Conservation (phyloP, 2,888 invertebrate genomes). For the Orthonevra nobilis region DNA sequence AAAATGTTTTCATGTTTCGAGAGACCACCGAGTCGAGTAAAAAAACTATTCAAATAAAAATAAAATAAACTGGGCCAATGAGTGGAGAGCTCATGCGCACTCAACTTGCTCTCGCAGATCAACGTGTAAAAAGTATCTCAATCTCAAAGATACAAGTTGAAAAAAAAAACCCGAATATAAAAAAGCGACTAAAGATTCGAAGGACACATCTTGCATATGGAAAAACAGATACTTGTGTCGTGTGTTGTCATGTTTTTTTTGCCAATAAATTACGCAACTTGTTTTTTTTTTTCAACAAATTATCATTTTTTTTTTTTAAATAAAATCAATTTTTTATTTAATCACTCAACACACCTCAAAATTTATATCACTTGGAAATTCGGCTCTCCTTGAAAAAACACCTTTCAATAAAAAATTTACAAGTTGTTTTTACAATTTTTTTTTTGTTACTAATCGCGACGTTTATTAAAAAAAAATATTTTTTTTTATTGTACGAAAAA, state of each 20-base stretch:
- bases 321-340: neutral
- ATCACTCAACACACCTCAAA: constrained; percentile 14
- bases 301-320: neutral
- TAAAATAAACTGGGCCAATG: constrained; percentile 48
- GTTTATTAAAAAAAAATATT: neutral
- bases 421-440: no score
- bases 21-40: constrained; percentile 48
- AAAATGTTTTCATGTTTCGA: constrained; percentile 69
- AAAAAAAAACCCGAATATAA: constrained; percentile 41
- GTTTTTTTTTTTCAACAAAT: constrained; percentile 6
- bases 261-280: constrained; percentile 54
- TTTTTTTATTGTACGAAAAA: constrained; percentile 10
- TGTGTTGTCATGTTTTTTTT: constrained; percentile 65
- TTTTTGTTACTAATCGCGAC: neutral
- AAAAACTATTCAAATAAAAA: constrained; percentile 61
- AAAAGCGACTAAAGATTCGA: constrained; percentile 35
- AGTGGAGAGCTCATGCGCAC: constrained; percentile 35
- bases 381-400: no score
- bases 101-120: constrained; percentile 3
- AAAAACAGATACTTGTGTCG: constrained; percentile 62
- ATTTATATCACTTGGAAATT: neutral
- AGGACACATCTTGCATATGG: constrained; percentile 58
- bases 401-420: no score
- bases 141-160: neutral
- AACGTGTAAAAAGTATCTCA: neutral